Conservation (phyloP, 2,888 invertebrate species). For the Hirtodrosophila confusa region DNA sequence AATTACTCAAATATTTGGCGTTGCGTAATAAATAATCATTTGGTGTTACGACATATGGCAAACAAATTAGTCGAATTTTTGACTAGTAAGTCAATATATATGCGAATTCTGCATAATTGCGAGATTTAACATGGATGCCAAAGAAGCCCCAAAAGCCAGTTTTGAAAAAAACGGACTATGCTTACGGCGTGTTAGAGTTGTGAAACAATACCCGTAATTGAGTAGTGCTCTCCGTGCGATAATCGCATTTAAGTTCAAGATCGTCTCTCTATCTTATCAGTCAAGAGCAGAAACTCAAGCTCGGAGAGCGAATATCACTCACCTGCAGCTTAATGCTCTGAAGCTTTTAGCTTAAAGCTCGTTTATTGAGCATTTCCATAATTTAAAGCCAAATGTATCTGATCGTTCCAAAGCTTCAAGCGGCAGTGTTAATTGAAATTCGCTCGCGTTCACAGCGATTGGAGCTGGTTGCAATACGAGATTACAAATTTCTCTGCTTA, state of each 20-base stretch:
- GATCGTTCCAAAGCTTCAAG: conserved; percentile 23
- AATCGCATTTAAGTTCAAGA: conserved; percentile 22
- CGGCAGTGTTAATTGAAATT: conserved; percentile 34
- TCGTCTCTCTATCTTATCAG: conserved; percentile 38
- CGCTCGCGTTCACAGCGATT: conserved; percentile 27
- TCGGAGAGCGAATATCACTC: background rate
- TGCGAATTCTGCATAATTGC: too few relatives aligned
- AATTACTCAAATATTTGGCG: too few relatives aligned
- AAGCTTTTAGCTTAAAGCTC: conserved; percentile 50
- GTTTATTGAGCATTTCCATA: conserved; percentile 14
- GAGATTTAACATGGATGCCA: too few relatives aligned
- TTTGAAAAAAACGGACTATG: conserved; percentile 5
- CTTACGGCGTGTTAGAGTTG: conserved; percentile 10
- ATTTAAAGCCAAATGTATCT: conserved; percentile 21
- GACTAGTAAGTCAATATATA: too few relatives aligned
- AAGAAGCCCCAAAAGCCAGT: too few relatives aligned
- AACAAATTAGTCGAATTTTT: too few relatives aligned
- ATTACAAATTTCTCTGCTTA: conserved; percentile 32
- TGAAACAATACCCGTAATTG: conserved; percentile 6
- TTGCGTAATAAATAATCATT: too few relatives aligned
- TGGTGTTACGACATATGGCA: too few relatives aligned
- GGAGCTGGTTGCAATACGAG: conserved; percentile 5
- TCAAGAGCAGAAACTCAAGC: background rate
- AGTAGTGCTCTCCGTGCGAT: conserved; percentile 9
- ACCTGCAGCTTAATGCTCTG: background rate